Evolutionary conservation across 2,888 invertebrate genomes (phyloP).

Genomic region (Brenthis ino): DNA sequence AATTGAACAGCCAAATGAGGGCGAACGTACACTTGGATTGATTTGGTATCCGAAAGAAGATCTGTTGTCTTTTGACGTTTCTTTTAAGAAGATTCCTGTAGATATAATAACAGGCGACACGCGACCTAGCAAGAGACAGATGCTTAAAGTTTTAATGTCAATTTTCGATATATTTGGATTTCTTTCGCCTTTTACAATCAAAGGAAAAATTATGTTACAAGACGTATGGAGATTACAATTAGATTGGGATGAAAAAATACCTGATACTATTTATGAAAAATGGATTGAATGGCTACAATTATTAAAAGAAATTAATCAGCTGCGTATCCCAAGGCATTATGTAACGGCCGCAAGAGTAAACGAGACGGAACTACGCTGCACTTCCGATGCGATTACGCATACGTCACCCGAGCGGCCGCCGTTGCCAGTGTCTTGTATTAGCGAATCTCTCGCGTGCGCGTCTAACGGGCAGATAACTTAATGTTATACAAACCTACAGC

Average conservation of each 20-base stretch:
- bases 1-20: slow-evolving; percentile 29
- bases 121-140: slow-evolving; percentile 40
- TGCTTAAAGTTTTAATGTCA: slow-evolving; percentile 42
- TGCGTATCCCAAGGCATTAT: neutral
- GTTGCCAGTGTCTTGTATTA: too few species aligned
- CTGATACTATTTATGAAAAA: slow-evolving; percentile 26
- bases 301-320: neutral
- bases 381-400: too few species aligned
- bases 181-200: slow-evolving; percentile 42
- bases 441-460: too few species aligned
- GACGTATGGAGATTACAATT: neutral
- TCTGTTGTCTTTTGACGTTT: slow-evolving; percentile 39
- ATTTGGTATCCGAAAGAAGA: slow-evolving; percentile 43
- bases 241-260: slow-evolving; percentile 22
- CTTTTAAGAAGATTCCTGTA: slow-evolving; percentile 36
- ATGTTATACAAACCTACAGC: slow-evolving; percentile 9
- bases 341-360: neutral
- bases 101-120: slow-evolving; percentile 31
- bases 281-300: slow-evolving; percentile 19
- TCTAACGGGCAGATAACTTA: neutral
- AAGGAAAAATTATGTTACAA: slow-evolving; percentile 43
- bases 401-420: too few species aligned
- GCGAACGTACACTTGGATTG: slow-evolving; percentile 41
- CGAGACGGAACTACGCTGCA: neutral
- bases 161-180: slow-evolving; percentile 42